Conservation (phyloP, 2,113 vertebrate species). For the Callospermophilus lateralis region DNA sequence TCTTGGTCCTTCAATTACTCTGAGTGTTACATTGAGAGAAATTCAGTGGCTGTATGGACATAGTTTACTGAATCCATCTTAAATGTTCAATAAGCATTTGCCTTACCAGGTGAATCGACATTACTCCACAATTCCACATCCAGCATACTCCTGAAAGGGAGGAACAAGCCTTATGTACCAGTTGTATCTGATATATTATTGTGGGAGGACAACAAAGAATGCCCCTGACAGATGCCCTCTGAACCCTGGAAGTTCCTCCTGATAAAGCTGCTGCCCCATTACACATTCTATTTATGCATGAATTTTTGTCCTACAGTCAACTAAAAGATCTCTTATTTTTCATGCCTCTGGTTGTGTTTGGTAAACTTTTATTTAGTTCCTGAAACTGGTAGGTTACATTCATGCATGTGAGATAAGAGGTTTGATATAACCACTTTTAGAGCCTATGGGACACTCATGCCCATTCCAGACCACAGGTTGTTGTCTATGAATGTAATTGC, state of each 20-base stretch:
- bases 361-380: neutral
- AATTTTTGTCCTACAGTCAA: neutral
- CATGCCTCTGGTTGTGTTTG: neutral
- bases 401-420: neutral
- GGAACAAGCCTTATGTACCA: neutral
- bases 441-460: accelerated
- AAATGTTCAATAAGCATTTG: neutral
- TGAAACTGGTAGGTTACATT: neutral
- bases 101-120: neutral
- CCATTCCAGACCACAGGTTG: neutral
- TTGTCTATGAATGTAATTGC: neutral
- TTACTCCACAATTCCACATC: neutral
- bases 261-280: neutral
- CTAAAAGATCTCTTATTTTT: neutral
- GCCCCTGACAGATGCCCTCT: neutral
- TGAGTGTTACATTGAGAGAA: neutral
- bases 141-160: neutral
- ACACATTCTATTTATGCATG: neutral
- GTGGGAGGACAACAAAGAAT: neutral
- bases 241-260: neutral
- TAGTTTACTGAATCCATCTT: slow-evolving; percentile 14
- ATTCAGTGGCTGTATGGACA: neutral
- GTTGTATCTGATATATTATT: neutral
- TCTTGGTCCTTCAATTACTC: neutral
- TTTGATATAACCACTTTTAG: neutral